phyloP scores from a whole-genome alignment of 2,888 invertebrate genomes.

The Pseudanteris insignis region DNA sequence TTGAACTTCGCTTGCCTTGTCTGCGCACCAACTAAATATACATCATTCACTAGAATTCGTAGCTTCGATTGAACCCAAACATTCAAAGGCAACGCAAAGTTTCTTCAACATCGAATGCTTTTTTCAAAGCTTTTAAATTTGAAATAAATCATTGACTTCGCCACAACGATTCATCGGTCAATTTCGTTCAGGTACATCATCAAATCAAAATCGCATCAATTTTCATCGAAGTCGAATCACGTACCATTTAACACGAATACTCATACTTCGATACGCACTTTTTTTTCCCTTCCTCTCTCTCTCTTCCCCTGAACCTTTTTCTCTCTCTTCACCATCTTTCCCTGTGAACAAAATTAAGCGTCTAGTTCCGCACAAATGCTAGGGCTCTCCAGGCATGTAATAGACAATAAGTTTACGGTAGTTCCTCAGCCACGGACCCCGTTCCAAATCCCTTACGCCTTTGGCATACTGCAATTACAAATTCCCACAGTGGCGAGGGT shows the following conservation, averaged over 20 bases:
- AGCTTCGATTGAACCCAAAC: no score
- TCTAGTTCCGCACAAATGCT: conserved; percentile 12
- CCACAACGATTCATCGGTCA: no score
- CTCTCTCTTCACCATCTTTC: conserved; percentile 3
- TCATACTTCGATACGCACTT: conserved; percentile 10
- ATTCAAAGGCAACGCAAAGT: no score
- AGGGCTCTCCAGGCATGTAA: conserved; percentile 41
- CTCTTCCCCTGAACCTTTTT: conserved; percentile 22
- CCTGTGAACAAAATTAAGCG: conserved; percentile 9
- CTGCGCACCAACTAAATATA: no score
- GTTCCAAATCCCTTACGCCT: conserved; percentile 44
- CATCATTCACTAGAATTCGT: no score
- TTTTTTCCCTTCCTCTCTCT: no score
- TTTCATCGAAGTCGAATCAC: conserved; percentile 9
- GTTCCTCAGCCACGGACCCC: conserved; percentile 21
- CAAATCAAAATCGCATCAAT: conserved; percentile 18
- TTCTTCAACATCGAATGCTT: no score
- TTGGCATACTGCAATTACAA: conserved; percentile 55
- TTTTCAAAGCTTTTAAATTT: no score
- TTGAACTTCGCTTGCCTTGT: no score
- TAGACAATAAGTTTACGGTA: conserved; percentile 46
- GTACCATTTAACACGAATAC: conserved; percentile 19
- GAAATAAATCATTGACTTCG: no score
- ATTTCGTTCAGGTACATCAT: no score
- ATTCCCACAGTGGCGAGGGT: conserved; percentile 56